These are phyloP conservation scores for Trochalopteron elliotii DNA, from an alignment of 2,113 vertebrate genomes.

Conservation along the genomic window DNA sequence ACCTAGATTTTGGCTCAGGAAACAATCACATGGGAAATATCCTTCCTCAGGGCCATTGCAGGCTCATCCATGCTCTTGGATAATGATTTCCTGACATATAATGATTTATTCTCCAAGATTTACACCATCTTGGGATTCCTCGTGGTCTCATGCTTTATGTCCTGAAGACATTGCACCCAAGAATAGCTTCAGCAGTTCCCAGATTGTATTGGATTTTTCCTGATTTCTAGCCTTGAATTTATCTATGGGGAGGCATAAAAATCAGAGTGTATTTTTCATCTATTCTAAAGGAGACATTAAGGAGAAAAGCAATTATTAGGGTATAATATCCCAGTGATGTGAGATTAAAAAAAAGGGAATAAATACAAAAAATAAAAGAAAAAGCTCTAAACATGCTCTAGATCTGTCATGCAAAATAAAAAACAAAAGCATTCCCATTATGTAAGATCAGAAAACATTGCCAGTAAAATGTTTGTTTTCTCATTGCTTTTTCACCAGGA, in stretches of 20 bases:
- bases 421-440: background rate
- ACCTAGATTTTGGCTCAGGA: background rate
- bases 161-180: background rate
- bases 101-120: background rate
- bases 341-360: background rate
- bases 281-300: background rate
- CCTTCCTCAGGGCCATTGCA: background rate
- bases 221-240: background rate
- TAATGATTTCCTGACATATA: background rate
- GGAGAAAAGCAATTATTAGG: background rate
- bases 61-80: background rate
- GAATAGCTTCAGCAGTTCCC: background rate
- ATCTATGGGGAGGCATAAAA: background rate
- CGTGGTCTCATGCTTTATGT: background rate
- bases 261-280: background rate
- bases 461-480: background rate
- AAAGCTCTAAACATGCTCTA: background rate
- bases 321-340: background rate
- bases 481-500: conserved; percentile 32
- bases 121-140: background rate
- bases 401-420: background rate
- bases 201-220: background rate
- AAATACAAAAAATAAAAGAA: background rate
- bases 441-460: background rate
- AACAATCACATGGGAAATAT: background rate